phyloP scores from a whole-genome alignment of 2,888 invertebrate genomes.

The Thecophora atra region DNA sequence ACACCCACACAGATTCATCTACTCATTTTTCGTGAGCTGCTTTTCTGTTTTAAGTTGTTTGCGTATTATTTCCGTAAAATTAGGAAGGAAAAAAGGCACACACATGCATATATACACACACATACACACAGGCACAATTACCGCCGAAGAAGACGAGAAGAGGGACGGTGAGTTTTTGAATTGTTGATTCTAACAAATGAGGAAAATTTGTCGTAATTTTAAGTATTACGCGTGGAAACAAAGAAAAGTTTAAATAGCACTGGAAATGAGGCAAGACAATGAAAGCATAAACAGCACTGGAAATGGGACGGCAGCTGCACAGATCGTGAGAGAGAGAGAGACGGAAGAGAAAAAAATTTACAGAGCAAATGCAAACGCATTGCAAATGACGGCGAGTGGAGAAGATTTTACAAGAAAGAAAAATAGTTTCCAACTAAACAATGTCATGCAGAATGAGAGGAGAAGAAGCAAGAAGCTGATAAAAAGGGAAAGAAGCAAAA shows the following conservation, averaged over 20 bases:
- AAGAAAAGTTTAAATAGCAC: not conserved
- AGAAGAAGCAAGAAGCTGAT: no score
- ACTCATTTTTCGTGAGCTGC: not conserved
- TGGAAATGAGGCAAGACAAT: no score
- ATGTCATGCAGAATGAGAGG: no score
- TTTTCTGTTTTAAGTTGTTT: not conserved
- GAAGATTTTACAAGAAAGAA: not conserved
- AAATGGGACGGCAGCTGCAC: not conserved
- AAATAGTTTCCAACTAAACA: no score
- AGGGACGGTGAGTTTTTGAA: not conserved
- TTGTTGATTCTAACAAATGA: conserved; percentile 9
- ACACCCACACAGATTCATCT: not conserved
- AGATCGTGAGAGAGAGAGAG: no score
- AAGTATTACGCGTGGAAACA: not conserved
- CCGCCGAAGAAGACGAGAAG: not conserved
- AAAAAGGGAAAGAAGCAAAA: no score
- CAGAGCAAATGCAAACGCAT: not conserved
- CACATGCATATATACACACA: not conserved
- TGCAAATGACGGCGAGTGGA: not conserved
- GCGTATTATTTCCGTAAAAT: conserved; percentile 6
- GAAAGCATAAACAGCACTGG: not conserved
- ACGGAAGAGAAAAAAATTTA: no score
- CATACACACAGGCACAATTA: not conserved
- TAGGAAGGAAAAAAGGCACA: not conserved
- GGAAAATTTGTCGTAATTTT: conserved; percentile 19